Conservation (phyloP, 2,888 invertebrate species). For the Aphidoletes aphidimyza region DNA sequence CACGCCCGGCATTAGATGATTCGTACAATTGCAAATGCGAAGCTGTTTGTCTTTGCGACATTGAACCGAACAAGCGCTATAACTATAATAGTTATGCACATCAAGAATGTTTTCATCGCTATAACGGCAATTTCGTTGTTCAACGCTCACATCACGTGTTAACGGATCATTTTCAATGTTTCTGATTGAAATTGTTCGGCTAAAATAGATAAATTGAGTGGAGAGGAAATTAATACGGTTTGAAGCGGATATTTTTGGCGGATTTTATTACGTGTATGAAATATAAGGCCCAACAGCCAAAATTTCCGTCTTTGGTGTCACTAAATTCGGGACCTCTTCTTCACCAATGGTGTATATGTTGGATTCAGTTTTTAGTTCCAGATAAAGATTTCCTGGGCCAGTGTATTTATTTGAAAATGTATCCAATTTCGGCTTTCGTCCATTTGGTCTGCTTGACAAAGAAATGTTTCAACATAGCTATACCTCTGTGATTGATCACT, state of each 20-base stretch:
- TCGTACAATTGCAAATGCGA: constrained; percentile 73
- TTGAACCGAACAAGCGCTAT: constrained; percentile 77
- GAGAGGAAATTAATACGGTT: constrained; percentile 48
- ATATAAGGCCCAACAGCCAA: constrained; percentile 71
- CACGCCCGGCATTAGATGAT: constrained; percentile 70
- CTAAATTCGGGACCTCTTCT: constrained; percentile 77
- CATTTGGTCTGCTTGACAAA: background rate
- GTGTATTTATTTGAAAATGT: constrained; percentile 74
- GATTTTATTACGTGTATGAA: constrained; percentile 67
- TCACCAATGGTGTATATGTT: constrained; percentile 74
- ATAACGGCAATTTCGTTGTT: constrained; percentile 78
- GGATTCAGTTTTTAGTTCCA: constrained; percentile 67
- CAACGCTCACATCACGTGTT: constrained; percentile 71
- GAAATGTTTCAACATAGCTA: too few relatives aligned
- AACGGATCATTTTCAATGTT: constrained; percentile 78
- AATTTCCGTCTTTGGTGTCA: constrained; percentile 73
- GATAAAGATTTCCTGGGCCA: constrained; percentile 72
- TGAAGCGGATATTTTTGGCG: background rate
- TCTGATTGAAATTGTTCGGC: constrained; percentile 69
- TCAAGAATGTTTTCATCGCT: constrained; percentile 72
- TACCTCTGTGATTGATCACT: background rate
- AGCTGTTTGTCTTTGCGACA: constrained; percentile 75
- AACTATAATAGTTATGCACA: constrained; percentile 76
- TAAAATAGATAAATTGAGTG: constrained; percentile 60
- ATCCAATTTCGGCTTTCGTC: constrained; percentile 63